Evolutionary conservation across 2,888 invertebrate genomes (phyloP).

Genomic region (Chironomus riparius): DNA sequence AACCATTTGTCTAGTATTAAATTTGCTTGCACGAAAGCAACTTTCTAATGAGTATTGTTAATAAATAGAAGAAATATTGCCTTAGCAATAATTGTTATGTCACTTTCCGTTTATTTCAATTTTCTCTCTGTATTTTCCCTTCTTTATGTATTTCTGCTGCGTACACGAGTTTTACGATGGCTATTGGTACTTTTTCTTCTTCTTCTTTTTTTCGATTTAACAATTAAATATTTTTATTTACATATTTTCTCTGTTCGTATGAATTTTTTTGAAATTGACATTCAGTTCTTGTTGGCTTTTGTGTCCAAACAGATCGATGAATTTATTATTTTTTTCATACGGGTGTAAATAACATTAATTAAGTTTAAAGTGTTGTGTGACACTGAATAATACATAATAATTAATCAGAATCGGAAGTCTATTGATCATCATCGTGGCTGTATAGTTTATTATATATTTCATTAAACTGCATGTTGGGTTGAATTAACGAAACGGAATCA

Average conservation of each 20-base stretch:
- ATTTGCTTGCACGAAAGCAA: no score
- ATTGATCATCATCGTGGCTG: no score
- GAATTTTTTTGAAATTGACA: neutral
- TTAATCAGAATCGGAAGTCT: no score
- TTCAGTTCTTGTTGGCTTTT: neutral
- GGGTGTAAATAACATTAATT: no score
- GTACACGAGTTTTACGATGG: neutral
- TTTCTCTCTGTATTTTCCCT: neutral
- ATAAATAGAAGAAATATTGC: neutral
- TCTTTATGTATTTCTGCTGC: neutral
- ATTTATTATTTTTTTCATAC: no score
- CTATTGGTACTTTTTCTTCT: conserved; percentile 5
- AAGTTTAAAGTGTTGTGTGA: no score
- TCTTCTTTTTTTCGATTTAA: conserved; percentile 11
- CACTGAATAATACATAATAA: no score
- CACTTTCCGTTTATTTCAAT: neutral
- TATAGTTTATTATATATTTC: no score
- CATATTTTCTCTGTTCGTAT: neutral
- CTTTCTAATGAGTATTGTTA: no score
- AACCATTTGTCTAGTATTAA: no score
- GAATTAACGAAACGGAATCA: no score
- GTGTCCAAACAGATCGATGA: neutral
- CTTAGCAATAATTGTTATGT: conserved; percentile 1
- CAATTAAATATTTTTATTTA: neutral
- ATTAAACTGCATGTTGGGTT: no score